A percentile compares a stretch with the other conserved stretches of the same genome.
These are phyloP conservation scores for Torymus texanus DNA, from an alignment of 2,888 invertebrate species.

Conservation along the genomic window DNA sequence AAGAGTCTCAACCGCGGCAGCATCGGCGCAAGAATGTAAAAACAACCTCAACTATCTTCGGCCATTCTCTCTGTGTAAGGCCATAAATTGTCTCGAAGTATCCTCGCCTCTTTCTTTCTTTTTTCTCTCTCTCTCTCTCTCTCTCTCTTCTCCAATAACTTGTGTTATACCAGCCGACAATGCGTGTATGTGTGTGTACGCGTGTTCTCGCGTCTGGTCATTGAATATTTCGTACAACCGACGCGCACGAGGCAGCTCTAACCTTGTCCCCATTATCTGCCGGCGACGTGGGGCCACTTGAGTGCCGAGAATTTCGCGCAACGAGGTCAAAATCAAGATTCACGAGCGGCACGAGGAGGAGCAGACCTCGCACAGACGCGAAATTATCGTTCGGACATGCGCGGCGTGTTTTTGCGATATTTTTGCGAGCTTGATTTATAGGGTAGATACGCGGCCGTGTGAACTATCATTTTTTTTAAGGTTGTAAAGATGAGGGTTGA, in stretches of 20 bases:
- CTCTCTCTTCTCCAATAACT: no score
- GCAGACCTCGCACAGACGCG: neutral
- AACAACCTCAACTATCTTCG: neutral
- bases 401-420: neutral
- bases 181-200: neutral
- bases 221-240: constrained; percentile 44
- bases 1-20: neutral
- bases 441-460: neutral
- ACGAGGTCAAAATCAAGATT: constrained; percentile 48
- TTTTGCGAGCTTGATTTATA: neutral
- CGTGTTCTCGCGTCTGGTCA: constrained; percentile 19
- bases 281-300: constrained; percentile 34
- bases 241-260: constrained; percentile 20
- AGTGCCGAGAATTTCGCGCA: constrained; percentile 22
- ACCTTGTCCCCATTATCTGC: constrained; percentile 49
- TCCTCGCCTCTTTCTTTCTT: neutral
- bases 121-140: neutral
- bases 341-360: constrained; percentile 1
- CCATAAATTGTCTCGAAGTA: constrained; percentile 24
- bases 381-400: constrained; percentile 10
- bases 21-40: neutral
- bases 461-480: no score
- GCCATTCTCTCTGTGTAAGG: neutral
- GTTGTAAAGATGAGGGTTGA: no score
- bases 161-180: constrained; percentile 29